These are phyloP conservation scores for Caenorhabditis sp. DNA, from an alignment of 2,888 invertebrate species.

Conservation along the genomic window DNA sequence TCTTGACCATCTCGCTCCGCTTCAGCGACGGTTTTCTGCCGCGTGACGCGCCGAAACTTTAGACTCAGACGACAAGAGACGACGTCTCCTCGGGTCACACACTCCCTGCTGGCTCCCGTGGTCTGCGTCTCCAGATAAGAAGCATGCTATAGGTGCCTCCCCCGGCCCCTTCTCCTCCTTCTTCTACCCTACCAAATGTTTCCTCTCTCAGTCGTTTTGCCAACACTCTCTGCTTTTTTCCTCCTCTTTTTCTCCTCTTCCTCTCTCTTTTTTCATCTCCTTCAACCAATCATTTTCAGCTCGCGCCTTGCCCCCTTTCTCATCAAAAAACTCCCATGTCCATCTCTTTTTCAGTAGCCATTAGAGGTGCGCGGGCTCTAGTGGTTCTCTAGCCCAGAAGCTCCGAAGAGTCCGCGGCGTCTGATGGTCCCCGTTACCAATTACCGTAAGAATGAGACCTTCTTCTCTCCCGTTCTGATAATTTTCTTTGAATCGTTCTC, in stretches of 20 bases:
- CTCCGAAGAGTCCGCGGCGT: not conserved
- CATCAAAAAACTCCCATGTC: constrained; percentile 20
- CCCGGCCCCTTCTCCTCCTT: not conserved
- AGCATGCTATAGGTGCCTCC: not conserved
- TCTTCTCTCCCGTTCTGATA: too few relatives aligned
- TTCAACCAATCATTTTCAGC: constrained; percentile 25
- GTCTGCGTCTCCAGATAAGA: not conserved
- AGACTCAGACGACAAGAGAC: not conserved
- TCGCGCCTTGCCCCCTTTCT: constrained; percentile 5
- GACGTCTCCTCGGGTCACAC: constrained; percentile 22
- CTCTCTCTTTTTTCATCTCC: constrained; percentile 8
- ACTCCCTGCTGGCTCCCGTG: not conserved
- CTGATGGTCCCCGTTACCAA: not conserved
- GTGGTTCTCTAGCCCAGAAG: not conserved
- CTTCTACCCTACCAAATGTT: constrained; percentile 3
- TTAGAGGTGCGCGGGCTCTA: constrained; percentile 3
- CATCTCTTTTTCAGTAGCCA: constrained; percentile 21
- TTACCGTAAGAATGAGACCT: not conserved
- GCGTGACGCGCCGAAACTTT: not conserved
- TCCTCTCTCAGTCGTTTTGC: constrained; percentile 16
- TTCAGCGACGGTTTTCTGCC: constrained; percentile 36
- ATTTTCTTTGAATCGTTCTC: not conserved
- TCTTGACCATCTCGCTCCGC: constrained; percentile 43
- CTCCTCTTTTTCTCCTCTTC: constrained; percentile 5
- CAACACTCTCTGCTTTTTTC: constrained; percentile 8